Conservation (phyloP, 2,888 invertebrate species). For the Taphrorychus bicolor region DNA sequence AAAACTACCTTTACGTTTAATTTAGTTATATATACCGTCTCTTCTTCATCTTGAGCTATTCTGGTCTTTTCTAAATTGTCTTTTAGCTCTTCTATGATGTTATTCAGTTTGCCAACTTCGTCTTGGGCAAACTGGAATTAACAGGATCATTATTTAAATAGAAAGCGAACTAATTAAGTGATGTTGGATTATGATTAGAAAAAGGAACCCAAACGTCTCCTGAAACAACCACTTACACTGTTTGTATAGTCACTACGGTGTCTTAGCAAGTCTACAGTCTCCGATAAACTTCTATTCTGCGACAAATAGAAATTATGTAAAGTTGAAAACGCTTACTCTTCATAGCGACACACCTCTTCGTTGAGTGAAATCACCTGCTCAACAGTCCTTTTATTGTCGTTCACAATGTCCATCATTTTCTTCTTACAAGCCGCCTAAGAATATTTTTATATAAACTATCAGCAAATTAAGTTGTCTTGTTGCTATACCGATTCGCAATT, state of each 20-base stretch:
- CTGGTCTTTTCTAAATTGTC: conserved; percentile 42
- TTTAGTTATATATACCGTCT: conserved; percentile 37
- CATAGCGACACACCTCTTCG: conserved; percentile 44
- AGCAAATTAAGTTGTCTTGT: neutral
- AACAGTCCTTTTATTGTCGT: conserved; percentile 42
- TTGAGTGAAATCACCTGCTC: conserved; percentile 42
- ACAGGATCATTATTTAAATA: neutral
- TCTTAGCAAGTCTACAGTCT: conserved; percentile 41
- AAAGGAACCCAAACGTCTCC: too few species aligned
- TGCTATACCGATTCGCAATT: conserved; percentile 30
- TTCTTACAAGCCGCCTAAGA: conserved; percentile 32
- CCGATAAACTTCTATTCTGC: conserved; percentile 44
- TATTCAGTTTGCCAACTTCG: conserved; percentile 44
- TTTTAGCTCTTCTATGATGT: conserved; percentile 46
- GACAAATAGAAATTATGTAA: neutral
- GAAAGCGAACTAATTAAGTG: neutral
- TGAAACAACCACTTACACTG: conserved; percentile 42
- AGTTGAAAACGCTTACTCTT: neutral
- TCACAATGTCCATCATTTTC: conserved; percentile 29
- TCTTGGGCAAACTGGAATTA: conserved; percentile 45
- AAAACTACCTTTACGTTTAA: neutral
- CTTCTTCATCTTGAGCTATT: conserved; percentile 44
- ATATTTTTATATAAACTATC: neutral
- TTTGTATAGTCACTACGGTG: conserved; percentile 37
- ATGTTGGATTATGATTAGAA: too few species aligned